Base-by-base conservation (phyloP, 2,113 vertebrate species). In the Poeciliopsis occidentalis region DNA sequence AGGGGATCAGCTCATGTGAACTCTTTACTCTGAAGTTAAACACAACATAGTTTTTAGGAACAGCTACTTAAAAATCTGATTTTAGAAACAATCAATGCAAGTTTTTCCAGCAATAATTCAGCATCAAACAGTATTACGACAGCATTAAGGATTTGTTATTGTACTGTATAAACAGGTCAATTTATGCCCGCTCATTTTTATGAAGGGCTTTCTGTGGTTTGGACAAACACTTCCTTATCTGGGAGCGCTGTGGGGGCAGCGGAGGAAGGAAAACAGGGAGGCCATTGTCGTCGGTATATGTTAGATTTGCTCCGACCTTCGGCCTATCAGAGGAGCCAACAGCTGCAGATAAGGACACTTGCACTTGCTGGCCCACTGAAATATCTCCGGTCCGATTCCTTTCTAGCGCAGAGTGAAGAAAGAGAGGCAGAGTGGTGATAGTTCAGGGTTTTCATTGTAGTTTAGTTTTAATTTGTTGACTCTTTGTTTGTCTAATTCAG, bases 331-430 rank as follows among this genome's bases (percentile, higher is more conserved):
- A 78, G 81, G 83, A 87, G 73, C 1, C 15, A 80, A 81, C 69
- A 71, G 47, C 64, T 3, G 66, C 71, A 79, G 80, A 92, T 87
- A 90, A 77, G 84, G 66, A 88, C 89, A 91, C 89, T 85, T 94
- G 94, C 93, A 95, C 95, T 95, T 60, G 34, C 72, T 61, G 82
- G 73, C 82, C 67, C 44, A 60, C 73, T 72, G 79, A 78, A 77
- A 82, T 79, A 80, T 62, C 54, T 11, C 66, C 37, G 73, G 68
- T 64, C 64, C 27, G 8, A 44, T 71, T 60, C 72, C 39, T 60
- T 77, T 69, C 76, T 47, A 94, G 84, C 78, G 82, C 83, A 86
- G 79, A 83, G 80, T 83, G 82, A 61, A 37, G 34, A 37, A 11
- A 11, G 34, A 37, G 34, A 37, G 34, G 34, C 34, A 37, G 10